phyloP scores from a whole-genome alignment of 1,140 invertebrate genomes.

The Psix sp. region DNA sequence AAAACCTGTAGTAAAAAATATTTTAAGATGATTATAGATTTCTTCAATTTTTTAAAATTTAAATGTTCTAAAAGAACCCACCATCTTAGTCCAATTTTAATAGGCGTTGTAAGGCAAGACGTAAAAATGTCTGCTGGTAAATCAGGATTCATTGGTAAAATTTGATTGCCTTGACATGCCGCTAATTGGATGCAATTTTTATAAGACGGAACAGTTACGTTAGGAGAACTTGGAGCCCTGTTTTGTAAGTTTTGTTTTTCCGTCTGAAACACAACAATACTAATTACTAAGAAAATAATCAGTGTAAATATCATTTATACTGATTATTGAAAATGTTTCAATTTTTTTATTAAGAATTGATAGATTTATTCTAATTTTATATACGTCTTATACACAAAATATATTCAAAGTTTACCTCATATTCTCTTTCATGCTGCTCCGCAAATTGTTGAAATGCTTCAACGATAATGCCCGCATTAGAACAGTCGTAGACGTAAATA shows the following conservation, averaged over 20 bases:
- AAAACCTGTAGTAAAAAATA: no score
- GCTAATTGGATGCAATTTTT: slow-evolving; percentile 97
- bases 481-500: slow-evolving; percentile 99
- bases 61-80: no score
- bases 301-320: no score
- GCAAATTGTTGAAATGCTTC: slow-evolving; percentile 95
- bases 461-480: slow-evolving; percentile 97
- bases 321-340: no score
- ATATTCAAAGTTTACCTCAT: slow-evolving; percentile 79
- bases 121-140: slow-evolving; percentile 99
- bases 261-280: slow-evolving; percentile 53
- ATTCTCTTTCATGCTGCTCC: slow-evolving; percentile 92
- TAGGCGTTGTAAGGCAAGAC: slow-evolving; percentile 97
- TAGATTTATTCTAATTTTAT: no score
- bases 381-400: no score
- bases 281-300: no score
- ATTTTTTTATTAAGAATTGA: no score
- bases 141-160: slow-evolving; percentile 97
- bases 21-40: no score
- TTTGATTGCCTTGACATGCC: slow-evolving; percentile 93
- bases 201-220: slow-evolving; percentile 79
- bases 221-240: slow-evolving; percentile 64
- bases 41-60: no score
- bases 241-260: slow-evolving; percentile 74
- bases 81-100: slow-evolving; percentile 97